Base-by-base conservation (phyloP, 2,888 invertebrate genomes). In the Tetrapedia diversipes region DNA sequence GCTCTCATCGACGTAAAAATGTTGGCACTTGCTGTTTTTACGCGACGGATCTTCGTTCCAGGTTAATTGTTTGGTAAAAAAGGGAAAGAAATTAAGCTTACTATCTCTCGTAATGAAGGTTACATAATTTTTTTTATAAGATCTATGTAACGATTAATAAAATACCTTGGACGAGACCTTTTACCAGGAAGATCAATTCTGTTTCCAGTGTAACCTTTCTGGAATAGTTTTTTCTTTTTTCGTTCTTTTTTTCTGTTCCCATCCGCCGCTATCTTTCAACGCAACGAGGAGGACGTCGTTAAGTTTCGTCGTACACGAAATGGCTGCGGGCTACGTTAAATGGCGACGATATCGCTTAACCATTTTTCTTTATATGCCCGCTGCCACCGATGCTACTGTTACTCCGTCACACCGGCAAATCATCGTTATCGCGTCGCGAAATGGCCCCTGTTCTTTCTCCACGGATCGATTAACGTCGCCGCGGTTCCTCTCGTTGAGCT, bases 351-450 rank as follows among this genome's bases (percentile, higher is more conserved):
- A 81, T 75, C 78, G 61, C 57, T 47, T 24, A 22, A 34, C 54
- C 54, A 71, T 66, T 81, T 72, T 81, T 81, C 79, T 69, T 75
- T 66, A 60, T 56, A 47, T n/a, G n/a, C n/a, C 45, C 51, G 34
- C 39, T 24, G 37, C 64, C 34, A 49, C 32, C 61, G 60, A 22
- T 43, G 59, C 53, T 54, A 49, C 61, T 54, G 59, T 59, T 59
- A 56, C 66, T 47, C 43, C 61, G 69, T 69, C 69, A 60, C 79
- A 37, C 27, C 39, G 43, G 68, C 70, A 79, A 81, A 81, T 81
- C 72, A 81, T 81, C 79, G 79, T 81, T 81, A 81, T 81, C 81
- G 72, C 51, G 27, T 59, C 19, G 71, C 63, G 24, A 56, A 80
- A 73, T 37, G 74, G 47, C 63, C 65, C 45, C 63, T 45, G 39